Percentiles rank a stretch among this genome's conserved stretches.
These are phyloP conservation scores for Channallabes apus DNA, from an alignment of 2,797 vertebrate genomes.

Conservation along the genomic window DNA sequence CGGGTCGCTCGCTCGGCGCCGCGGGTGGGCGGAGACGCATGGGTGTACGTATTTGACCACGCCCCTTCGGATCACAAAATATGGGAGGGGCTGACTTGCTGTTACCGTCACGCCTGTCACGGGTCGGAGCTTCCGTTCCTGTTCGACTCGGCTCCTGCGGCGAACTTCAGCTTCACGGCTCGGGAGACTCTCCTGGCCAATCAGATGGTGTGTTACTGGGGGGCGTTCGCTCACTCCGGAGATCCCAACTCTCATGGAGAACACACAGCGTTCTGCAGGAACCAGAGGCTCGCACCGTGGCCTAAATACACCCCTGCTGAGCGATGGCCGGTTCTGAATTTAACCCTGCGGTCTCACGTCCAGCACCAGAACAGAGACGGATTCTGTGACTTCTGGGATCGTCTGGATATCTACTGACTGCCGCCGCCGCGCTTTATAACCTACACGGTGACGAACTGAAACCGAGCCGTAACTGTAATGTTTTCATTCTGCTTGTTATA, in stretches of 20 bases:
- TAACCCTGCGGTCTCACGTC: slow-evolving; percentile 44
- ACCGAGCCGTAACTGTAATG: not conserved
- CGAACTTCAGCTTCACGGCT: slow-evolving; percentile 69
- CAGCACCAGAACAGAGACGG: slow-evolving; percentile 43
- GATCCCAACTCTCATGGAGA: slow-evolving; percentile 65
- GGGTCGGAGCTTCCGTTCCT: slow-evolving; percentile 77
- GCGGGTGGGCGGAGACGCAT: slow-evolving; percentile 57
- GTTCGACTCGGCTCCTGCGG: slow-evolving; percentile 69
- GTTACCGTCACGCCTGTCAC: slow-evolving; percentile 72
- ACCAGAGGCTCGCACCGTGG: slow-evolving; percentile 68
- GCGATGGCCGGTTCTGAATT: slow-evolving; percentile 51
- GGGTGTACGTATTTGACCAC: slow-evolving; percentile 78
- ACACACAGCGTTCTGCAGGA: slow-evolving; percentile 68
- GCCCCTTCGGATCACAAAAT: slow-evolving; percentile 65
- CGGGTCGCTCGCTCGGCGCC: slow-evolving; percentile 60
- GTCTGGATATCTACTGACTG: slow-evolving; percentile 46
- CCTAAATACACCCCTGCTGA: slow-evolving; percentile 60
- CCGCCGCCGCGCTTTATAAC: too few relatives aligned
- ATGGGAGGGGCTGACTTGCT: slow-evolving; percentile 72
- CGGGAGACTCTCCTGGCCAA: slow-evolving; percentile 71
- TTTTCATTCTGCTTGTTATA: not conserved
- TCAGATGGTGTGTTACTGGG: slow-evolving; percentile 77
- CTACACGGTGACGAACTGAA: too few relatives aligned
- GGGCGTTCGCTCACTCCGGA: slow-evolving; percentile 68
- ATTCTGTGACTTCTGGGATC: slow-evolving; percentile 59